Base-by-base conservation (phyloP, 2,797 vertebrate genomes). In the Chaetophractus vellerosus region DNA sequence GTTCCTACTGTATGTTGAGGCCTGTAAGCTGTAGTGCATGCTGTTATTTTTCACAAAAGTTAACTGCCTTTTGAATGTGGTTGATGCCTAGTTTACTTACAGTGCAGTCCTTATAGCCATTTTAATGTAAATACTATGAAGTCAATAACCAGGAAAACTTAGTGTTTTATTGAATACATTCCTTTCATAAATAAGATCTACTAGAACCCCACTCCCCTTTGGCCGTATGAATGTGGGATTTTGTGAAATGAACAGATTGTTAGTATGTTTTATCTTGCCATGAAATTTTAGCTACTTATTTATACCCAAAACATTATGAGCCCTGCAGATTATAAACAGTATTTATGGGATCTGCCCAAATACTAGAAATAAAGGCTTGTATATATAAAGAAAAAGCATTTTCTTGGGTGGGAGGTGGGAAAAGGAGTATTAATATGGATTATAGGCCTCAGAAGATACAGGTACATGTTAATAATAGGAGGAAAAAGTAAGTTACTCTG, bases 121-220 rank as follows among this genome's bases (percentile, higher is more conserved):
- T 74, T 88, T 31, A 79, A n/a, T 69, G 10, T 75, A 91, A 82
- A 36, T 88, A 14, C 31, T 91, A 45, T 3, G 19, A 61, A 64
- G 6, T 81, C 68, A 76, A 24, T 78, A 64, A 83, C 36, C 9
- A 64, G 84, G 68, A 69, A 96, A 76, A 57, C 19, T 78, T 61
- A 57, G 11, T 90, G 76, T 38, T 90, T 52, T 61, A 45, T 36
- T 95, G 76, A 80, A 52, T 68, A 75, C 1, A 8, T 64, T 83
- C 38, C 59, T 41, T 84, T 95, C 14, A 74, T 9, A 72, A 79
- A 63, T 90, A 66, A 59, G 36, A 55, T 18, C 31, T 79, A 6
- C 23, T 61, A 38, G 23, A 52, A 52, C 24, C 31, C 36, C 12
- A 16, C 9, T 0, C 23, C 3, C 0, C 0, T 4, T 85, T 69